Percentiles rank a stretch among this genome's conserved stretches.
These are phyloP conservation scores for Enteromius trimaculatus DNA, from an alignment of 2,797 vertebrate species.

Conservation along the genomic window DNA sequence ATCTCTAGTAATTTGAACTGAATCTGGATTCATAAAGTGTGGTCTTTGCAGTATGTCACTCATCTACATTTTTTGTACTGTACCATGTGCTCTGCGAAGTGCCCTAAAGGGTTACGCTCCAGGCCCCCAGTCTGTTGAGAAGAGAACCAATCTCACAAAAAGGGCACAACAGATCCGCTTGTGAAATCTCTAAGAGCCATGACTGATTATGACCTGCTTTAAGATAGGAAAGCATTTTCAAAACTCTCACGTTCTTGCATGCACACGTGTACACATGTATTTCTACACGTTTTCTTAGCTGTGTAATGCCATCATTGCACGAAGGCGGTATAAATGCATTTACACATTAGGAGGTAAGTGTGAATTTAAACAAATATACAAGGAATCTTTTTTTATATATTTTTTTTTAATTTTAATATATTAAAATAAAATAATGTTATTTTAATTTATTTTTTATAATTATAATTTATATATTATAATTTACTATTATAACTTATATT, in stretches of 20 bases:
- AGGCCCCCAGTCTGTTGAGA: slow-evolving; percentile 16
- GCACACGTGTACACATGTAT: neutral
- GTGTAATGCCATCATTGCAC: neutral
- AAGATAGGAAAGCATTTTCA: slow-evolving; percentile 56
- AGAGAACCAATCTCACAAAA: slow-evolving; percentile 33
- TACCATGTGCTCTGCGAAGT: neutral
- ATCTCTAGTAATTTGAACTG: slow-evolving; percentile 36
- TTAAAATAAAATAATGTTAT: neutral
- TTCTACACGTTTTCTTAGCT: neutral
- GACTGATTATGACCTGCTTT: slow-evolving; percentile 76
- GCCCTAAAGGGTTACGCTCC: slow-evolving; percentile 16
- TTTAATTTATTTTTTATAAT: too few species aligned
- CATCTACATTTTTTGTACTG: slow-evolving; percentile 17
- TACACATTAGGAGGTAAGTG: neutral
- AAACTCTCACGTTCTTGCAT: neutral
- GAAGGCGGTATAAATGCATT: neutral
- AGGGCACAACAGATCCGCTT: slow-evolving; percentile 70
- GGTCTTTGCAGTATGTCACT: slow-evolving; percentile 2
- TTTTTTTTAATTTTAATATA: neutral
- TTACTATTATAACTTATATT: too few species aligned
- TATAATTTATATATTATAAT: too few species aligned
- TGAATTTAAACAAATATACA: neutral
- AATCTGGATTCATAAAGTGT: slow-evolving; percentile 36
- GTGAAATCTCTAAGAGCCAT: slow-evolving; percentile 73
- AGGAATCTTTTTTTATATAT: neutral